Percentiles rank a stretch among this genome's conserved stretches.
Evolutionary conservation across 2,888 invertebrate genomes (phyloP).

Genomic region (Mycalesis mineus): DNA sequence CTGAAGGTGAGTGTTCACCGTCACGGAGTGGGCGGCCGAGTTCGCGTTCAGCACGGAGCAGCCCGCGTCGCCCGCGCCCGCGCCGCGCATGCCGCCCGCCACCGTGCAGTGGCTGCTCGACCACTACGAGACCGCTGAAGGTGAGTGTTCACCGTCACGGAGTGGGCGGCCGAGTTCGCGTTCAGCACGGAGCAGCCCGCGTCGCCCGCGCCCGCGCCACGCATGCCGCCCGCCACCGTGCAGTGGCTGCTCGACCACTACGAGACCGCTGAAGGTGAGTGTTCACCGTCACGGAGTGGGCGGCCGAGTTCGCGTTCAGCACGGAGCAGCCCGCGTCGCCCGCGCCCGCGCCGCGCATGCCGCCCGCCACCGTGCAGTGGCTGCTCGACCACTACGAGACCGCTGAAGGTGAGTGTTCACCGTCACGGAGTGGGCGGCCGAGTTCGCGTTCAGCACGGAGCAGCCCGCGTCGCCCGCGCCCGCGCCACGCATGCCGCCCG

Average conservation of each 20-base stretch:
- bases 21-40: neutral
- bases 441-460: neutral
- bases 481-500: no score
- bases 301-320: neutral
- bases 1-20: constrained; percentile 79
- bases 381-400: neutral
- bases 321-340: neutral
- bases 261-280: no score
- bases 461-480: no score
- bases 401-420: no score
- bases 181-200: neutral
- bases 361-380: neutral
- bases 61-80: constrained; percentile 38
- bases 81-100: constrained; percentile 79
- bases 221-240: constrained; percentile 77
- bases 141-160: no score
- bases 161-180: neutral
- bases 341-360: neutral
- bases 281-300: neutral
- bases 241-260: neutral
- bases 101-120: neutral
- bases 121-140: neutral
- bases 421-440: neutral
- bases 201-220: constrained; percentile 47
- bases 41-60: neutral